Evolutionary conservation across 2,888 invertebrate genomes (phyloP), one percentile per base, ranked within the genome.

Genomic region (Itoplectis maculator): DNA sequence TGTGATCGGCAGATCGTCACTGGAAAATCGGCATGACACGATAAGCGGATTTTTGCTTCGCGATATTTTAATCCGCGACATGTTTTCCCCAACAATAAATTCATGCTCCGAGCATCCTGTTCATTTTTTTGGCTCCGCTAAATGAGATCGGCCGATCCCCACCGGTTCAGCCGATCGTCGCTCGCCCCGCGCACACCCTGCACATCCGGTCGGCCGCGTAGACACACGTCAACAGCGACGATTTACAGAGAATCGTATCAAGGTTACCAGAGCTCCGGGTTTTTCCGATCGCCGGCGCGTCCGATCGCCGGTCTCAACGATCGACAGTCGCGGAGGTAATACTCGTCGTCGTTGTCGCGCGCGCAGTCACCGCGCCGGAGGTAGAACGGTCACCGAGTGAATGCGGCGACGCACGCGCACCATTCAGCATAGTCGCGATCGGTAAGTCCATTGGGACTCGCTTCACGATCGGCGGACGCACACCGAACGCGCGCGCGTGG

Each of bases 181-280:
- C 5, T 29, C 29, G 3, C 29, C 5, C 29, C 29, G 29, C 9
- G 35, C 37, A 5, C 5, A 29, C 35, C 4, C 7, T 23, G 18
- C 56, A 56, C 42, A 56, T 70, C 70, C 56, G 23, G 13, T 29
- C 42, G 40, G 54, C 69, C 75, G 47, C 18, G 47, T 47, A 61
- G 35, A 35, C 20, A 47, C 23, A 35, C 35, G 54, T 51, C 45
- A 83, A 69, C 69, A n/a, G 56, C 69, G 47, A 77, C 45, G 76
- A 83, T 69, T 79, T 73, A 63, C 66, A 49, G 70, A 18, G 61
- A 61, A 87, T 78, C 81, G 86, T 84, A 86, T 87, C 84, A 87
- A 86, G 86, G 87, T 88, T 88, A 88, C 84, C 85, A 82, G 86
- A 88, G 84, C 87, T 88, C 86, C 84, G 79, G 78, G 85, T 86